Evolutionary conservation across 92 coral and sea anemone species (phyloP).

Genomic region (Epizoanthus stellaris): DNA sequence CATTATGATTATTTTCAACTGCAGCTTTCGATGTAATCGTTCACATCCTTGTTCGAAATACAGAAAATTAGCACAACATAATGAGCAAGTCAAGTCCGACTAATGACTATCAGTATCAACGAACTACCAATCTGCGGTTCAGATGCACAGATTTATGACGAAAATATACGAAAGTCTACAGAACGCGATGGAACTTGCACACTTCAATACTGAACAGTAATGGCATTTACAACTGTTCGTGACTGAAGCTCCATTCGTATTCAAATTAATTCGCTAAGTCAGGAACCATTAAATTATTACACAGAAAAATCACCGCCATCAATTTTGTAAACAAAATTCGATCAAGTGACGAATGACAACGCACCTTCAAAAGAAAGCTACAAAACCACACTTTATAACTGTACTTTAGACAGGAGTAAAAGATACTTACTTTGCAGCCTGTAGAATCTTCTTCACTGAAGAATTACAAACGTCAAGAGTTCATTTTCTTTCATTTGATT

Average conservation of each 20-base stretch:
- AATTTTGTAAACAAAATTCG: neutral
- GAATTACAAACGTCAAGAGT: neutral
- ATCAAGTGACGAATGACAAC: neutral
- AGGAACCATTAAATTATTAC: neutral
- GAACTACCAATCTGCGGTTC: too few species aligned
- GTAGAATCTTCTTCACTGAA: neutral
- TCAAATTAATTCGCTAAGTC: neutral
- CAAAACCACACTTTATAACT: neutral
- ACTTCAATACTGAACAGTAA: too few species aligned
- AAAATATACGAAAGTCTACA: too few species aligned
- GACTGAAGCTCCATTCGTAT: neutral
- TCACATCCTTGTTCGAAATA: neutral
- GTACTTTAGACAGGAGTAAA: neutral
- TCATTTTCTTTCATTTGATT: neutral
- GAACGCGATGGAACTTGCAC: too few species aligned
- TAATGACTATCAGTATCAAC: too few species aligned
- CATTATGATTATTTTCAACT: neutral
- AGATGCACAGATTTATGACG: too few species aligned
- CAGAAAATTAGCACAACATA: neutral
- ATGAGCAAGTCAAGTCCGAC: too few species aligned
- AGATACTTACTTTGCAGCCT: slow-evolving; percentile 3
- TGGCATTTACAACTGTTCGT: neutral
- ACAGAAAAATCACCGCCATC: neutral
- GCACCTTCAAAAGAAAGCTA: neutral
- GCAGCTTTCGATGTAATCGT: neutral